Percentiles rank a stretch among this genome's conserved stretches.
Conservation (phyloP, 53 echinoderm and acorn worm genomes). For the Paracentrotus lividus region DNA sequence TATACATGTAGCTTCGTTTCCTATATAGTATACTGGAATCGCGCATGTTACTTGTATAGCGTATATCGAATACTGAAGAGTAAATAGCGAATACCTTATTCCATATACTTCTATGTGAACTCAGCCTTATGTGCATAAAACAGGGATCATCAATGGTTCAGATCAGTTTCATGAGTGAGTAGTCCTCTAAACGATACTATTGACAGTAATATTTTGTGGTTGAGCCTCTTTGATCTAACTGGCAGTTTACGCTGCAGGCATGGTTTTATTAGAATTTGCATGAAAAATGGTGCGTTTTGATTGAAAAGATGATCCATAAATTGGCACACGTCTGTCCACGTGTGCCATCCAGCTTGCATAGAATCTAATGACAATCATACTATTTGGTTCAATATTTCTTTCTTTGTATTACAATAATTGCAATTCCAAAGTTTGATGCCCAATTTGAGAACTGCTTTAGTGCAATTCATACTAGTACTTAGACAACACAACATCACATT, state of each 20-base stretch:
- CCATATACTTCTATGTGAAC: too few relatives aligned
- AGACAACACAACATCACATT: too few relatives aligned
- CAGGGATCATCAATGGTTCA: too few relatives aligned
- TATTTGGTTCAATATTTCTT: neutral
- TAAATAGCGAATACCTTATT: too few relatives aligned
- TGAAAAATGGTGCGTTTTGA: neutral
- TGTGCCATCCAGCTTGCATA: neutral
- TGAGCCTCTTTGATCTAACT: neutral
- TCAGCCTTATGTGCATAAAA: too few relatives aligned
- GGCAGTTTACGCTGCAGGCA: neutral
- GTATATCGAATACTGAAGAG: too few relatives aligned
- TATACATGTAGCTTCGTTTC: too few relatives aligned
- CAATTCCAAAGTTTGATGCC: neutral
- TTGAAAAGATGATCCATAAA: slow-evolving; percentile 7
- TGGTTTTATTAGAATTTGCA: neutral
- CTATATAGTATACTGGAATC: too few relatives aligned
- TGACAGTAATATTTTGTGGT: neutral
- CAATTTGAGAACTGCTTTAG: too few relatives aligned
- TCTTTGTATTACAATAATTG: neutral
- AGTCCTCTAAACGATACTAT: neutral
- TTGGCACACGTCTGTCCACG: neutral
- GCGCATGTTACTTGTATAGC: too few relatives aligned
- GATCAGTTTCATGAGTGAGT: too few relatives aligned
- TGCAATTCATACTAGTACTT: too few relatives aligned
- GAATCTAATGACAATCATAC: neutral